Percentiles rank a stretch among this genome's conserved stretches.
phyloP scores from a whole-genome alignment of 2,113 vertebrate species.

The Hippocampus comes region DNA sequence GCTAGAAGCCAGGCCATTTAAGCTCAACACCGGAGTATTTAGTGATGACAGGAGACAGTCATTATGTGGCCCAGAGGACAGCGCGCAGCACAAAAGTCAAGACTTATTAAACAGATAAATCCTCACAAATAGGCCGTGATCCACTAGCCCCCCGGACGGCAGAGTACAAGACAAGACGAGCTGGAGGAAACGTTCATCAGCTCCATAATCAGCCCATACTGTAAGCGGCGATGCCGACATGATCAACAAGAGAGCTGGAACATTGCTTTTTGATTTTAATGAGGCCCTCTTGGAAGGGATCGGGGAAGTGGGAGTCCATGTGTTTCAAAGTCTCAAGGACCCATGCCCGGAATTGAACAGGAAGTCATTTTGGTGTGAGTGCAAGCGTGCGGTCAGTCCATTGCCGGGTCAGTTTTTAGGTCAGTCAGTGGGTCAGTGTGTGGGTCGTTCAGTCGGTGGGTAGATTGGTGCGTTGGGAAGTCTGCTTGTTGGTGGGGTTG shows the following conservation, averaged over 20 bases:
- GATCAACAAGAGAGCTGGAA: not conserved
- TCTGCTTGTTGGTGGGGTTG: too few relatives aligned
- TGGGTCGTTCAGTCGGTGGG: too few relatives aligned
- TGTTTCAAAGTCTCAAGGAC: too few relatives aligned
- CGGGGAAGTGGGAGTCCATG: not conserved
- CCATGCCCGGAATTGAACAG: too few relatives aligned
- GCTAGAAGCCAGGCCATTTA: constrained; percentile 58
- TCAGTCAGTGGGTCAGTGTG: too few relatives aligned
- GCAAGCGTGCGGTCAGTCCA: too few relatives aligned
- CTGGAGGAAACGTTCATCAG: constrained; percentile 1
- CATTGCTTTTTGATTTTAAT: not conserved
- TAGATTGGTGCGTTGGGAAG: too few relatives aligned
- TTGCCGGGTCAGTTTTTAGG: too few relatives aligned
- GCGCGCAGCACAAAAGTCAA: constrained; percentile 27
- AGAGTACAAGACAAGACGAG: not conserved
- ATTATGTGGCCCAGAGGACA: constrained; percentile 58
- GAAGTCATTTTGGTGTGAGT: too few relatives aligned
- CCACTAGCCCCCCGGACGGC: constrained; percentile 40
- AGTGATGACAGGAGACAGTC: constrained; percentile 47
- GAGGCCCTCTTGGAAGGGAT: not conserved
- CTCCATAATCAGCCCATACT: constrained; percentile 1
- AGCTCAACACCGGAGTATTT: constrained; percentile 49
- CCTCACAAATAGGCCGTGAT: constrained; percentile 50
- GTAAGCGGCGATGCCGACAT: not conserved
- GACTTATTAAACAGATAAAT: constrained; percentile 71